A percentile compares a stretch with the other conserved stretches of the same genome.
These are phyloP conservation scores for Archegozetes longisetosus DNA, from an alignment of 1,140 invertebrate genomes.

Conservation along the genomic window DNA sequence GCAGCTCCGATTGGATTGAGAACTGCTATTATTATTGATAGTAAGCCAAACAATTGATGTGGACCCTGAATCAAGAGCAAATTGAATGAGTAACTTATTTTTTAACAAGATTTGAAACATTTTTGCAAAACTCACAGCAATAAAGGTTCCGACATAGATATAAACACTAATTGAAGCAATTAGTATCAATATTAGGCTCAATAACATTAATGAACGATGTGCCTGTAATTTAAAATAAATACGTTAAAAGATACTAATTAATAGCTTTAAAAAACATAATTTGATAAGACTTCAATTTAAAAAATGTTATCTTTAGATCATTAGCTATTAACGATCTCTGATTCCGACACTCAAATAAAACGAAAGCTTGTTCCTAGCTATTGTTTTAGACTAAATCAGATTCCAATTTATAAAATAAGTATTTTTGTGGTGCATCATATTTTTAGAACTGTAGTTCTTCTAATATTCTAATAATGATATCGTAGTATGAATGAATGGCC, in stretches of 20 bases:
- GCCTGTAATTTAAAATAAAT: conserved; percentile 37
- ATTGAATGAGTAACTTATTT: neutral
- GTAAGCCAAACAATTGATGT: conserved; percentile 38
- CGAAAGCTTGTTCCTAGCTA: too few relatives aligned
- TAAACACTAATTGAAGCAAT: conserved; percentile 64
- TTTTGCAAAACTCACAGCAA: conserved; percentile 27
- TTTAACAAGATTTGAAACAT: neutral
- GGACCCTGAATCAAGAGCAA: conserved; percentile 11
- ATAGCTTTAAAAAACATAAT: too few relatives aligned
- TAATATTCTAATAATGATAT: too few relatives aligned
- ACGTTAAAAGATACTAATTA: neutral
- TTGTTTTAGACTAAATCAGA: too few relatives aligned
- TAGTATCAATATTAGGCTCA: conserved; percentile 57
- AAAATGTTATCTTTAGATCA: too few relatives aligned
- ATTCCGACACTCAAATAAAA: too few relatives aligned
- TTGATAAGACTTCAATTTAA: too few relatives aligned
- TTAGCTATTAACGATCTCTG: too few relatives aligned
- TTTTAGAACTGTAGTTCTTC: too few relatives aligned
- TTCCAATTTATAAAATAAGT: too few relatives aligned
- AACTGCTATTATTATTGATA: conserved; percentile 40
- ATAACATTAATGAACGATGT: conserved; percentile 68
- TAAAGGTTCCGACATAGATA: conserved; percentile 62
- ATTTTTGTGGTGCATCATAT: too few relatives aligned
- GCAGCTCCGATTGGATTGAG: conserved; percentile 68
- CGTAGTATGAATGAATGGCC: too few relatives aligned